Percentiles rank a stretch among this genome's conserved stretches.
Evolutionary conservation across 2,113 vertebrate species (phyloP).

Genomic region (Tiliqua scincoides): DNA sequence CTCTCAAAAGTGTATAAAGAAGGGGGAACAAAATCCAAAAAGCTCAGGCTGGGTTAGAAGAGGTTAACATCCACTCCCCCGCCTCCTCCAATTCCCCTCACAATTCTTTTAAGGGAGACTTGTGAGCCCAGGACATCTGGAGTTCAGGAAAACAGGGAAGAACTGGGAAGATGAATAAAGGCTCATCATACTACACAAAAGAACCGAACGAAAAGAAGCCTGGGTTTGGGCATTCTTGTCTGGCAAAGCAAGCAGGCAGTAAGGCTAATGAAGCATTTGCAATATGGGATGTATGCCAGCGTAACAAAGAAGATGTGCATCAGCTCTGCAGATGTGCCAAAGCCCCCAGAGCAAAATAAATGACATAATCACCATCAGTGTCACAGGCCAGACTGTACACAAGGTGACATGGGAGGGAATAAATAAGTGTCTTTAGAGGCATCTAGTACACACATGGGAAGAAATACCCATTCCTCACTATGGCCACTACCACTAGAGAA

Average conservation of each 20-base stretch:
- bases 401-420: slow-evolving; percentile 92
- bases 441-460: slow-evolving; percentile 72
- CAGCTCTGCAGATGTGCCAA: slow-evolving; percentile 91
- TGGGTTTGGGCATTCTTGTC: slow-evolving; percentile 87
- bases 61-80: slow-evolving; percentile 71
- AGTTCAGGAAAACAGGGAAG: slow-evolving; percentile 82
- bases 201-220: slow-evolving; percentile 81
- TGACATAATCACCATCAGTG: slow-evolving; percentile 99
- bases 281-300: slow-evolving; percentile 83
- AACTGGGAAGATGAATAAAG: slow-evolving; percentile 81
- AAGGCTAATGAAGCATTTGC: slow-evolving; percentile 90
- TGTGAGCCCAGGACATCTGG: slow-evolving; percentile 81
- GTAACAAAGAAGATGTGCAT: slow-evolving; percentile 88
- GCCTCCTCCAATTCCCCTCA: slow-evolving; percentile 70
- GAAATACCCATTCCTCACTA: slow-evolving; percentile 62
- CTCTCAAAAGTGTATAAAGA: slow-evolving; percentile 28
- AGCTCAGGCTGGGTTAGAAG: slow-evolving; percentile 50
- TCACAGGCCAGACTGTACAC: slow-evolving; percentile 96
- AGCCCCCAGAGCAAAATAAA: slow-evolving; percentile 94
- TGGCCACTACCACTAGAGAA: slow-evolving; percentile 40
- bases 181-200: slow-evolving; percentile 84
- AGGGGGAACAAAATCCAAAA: slow-evolving; percentile 31
- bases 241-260: slow-evolving; percentile 87
- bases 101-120: slow-evolving; percentile 59
- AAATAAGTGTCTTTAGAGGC: slow-evolving; percentile 77